Percentiles rank a stretch among this genome's conserved stretches.
Conservation (phyloP, 2,888 invertebrate genomes). For the Halictus quadricinctus region DNA sequence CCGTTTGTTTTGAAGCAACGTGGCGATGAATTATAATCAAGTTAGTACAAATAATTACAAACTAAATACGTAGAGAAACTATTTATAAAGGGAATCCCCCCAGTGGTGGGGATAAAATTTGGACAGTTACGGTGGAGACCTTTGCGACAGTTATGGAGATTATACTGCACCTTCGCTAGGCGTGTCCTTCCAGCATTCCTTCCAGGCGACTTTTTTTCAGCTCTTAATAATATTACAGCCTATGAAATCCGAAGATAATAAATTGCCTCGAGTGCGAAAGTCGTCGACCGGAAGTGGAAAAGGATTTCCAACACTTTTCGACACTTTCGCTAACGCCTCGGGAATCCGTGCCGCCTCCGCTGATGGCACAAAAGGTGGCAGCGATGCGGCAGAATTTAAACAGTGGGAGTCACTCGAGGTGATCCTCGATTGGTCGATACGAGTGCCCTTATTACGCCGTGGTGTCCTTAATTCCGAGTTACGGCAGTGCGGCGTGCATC, state of each 20-base stretch:
- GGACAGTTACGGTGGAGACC: no score
- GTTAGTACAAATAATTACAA: no score
- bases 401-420: slow-evolving; percentile 19
- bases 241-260: background rate
- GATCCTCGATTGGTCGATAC: slow-evolving; percentile 53
- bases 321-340: background rate
- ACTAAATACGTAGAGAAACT: no score
- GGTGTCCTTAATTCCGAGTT: slow-evolving; percentile 55
- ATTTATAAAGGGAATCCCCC: no score
- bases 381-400: slow-evolving; percentile 52
- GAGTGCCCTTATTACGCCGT: slow-evolving; percentile 52
- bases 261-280: background rate
- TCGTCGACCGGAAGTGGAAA: background rate
- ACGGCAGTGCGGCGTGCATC: slow-evolving; percentile 57
- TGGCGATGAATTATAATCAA: no score
- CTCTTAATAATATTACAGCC: background rate
- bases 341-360: background rate
- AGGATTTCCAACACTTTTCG: background rate
- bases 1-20: no score
- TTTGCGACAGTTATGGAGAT: no score
- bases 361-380: slow-evolving; percentile 26
- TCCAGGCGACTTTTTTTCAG: no score
- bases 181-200: no score
- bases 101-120: no score
- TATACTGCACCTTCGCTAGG: no score